Percentiles rank a stretch among this genome's conserved stretches.
Conservation (phyloP, 2,113 vertebrate genomes). For the Paraplagusia blochii region DNA sequence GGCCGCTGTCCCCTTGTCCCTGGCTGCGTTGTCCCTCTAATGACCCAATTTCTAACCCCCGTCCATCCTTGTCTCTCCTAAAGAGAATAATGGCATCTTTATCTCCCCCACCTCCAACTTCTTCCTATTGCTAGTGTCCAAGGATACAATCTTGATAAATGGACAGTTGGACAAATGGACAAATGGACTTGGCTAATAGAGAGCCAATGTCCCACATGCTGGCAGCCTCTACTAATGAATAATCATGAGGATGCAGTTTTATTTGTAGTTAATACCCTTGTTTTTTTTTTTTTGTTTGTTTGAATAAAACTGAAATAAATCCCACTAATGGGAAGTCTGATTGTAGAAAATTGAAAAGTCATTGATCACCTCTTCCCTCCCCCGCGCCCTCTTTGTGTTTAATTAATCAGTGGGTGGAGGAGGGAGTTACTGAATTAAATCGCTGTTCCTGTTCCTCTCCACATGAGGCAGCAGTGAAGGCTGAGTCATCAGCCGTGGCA, state of each 20-base stretch:
- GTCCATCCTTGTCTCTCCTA: no score
- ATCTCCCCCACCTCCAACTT: no score
- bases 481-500: slow-evolving; percentile 1
- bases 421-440: slow-evolving; percentile 30
- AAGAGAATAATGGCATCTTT: no score
- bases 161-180: no score
- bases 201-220: slow-evolving; percentile 26
- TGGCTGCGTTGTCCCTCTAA: no score
- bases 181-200: slow-evolving; percentile 49
- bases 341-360: slow-evolving; percentile 29
- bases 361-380: slow-evolving; percentile 37
- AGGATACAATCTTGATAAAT: no score
- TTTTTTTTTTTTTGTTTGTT: slow-evolving; percentile 35
- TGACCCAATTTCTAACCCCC: no score
- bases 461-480: neutral
- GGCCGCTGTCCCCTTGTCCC: no score
- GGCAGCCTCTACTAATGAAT: slow-evolving; percentile 44
- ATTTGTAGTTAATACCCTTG: slow-evolving; percentile 52
- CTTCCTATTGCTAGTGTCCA: no score
- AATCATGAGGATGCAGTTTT: slow-evolving; percentile 52
- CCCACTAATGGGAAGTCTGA: slow-evolving; percentile 34
- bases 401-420: slow-evolving; percentile 57
- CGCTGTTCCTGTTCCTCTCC: neutral
- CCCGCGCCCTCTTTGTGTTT: slow-evolving; percentile 18
- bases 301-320: slow-evolving; percentile 45